Percentiles rank a stretch among this genome's conserved stretches.
Conservation (phyloP, 2,113 vertebrate genomes). For the Ciconia boyciana region DNA sequence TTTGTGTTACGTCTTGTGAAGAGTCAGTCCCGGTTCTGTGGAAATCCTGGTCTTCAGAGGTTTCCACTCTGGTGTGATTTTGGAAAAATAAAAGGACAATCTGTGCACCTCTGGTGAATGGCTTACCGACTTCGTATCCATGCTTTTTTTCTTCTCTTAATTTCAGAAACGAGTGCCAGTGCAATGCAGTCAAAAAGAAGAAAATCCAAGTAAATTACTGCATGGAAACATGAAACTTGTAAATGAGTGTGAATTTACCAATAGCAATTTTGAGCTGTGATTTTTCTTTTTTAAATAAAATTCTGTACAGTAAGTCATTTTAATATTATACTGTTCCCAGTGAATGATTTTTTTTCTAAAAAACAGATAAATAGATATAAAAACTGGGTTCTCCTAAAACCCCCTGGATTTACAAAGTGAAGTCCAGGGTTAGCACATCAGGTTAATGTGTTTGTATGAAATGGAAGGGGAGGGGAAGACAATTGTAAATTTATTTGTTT, state of each 20-base stretch:
- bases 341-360: constrained; percentile 58
- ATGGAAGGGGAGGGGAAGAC: constrained; percentile 18
- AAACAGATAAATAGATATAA: constrained; percentile 58
- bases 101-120: not conserved
- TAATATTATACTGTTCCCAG: constrained; percentile 78
- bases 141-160: constrained; percentile 59
- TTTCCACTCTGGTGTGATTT: not conserved
- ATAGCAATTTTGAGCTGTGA: constrained; percentile 81
- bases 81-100: not conserved
- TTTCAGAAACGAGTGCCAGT: constrained; percentile 88
- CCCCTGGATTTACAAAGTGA: constrained; percentile 57
- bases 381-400: constrained; percentile 55
- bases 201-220: constrained; percentile 93
- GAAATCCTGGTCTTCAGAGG: not conserved
- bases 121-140: constrained; percentile 20
- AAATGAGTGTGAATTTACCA: constrained; percentile 88
- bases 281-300: constrained; percentile 76
- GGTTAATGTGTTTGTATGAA: constrained; percentile 60
- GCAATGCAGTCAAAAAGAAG: constrained; percentile 95
- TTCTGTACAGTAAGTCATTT: constrained; percentile 91
- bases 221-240: constrained; percentile 84
- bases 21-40: not conserved
- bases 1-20: accelerated
- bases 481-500: constrained; percentile 69
- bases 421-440: constrained; percentile 68